Evolutionary conservation across 64 coral and sea anemone genomes (phyloP), one percentile per base, ranked within the genome.

Genomic region (Stichodactyla helianthus): DNA sequence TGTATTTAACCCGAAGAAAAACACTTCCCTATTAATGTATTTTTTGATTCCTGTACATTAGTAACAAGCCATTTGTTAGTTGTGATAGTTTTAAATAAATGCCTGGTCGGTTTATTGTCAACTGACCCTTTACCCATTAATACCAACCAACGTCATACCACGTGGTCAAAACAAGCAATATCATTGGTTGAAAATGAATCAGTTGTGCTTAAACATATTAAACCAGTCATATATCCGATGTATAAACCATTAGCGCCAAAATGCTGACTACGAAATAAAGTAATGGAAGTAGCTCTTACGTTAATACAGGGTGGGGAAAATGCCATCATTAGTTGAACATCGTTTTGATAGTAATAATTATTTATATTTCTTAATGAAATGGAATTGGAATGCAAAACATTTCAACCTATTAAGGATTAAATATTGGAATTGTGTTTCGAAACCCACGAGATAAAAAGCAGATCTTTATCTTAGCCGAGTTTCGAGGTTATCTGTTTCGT

Each of bases 51-150:
- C 68, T 74, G n/a, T 31, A 74, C 68, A 74, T 74, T 74, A 74
- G 25, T 74, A 28, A 74, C 25, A 74, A 27, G 68, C 25, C 68
- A 74, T 74, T 74, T 28, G 68, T 74, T 74, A 25, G 68, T 74
- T 31, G 52, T 81, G 78, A 81, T 81, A 81, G 27, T 81, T 81
- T 81, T 20, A 19, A 71, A 71, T 71, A 51, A 81, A 81, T 81
- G 78, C 78, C 78, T 51, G 50, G 50, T 81, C 78, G 78, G 78
- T 81, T 81, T 81, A 81, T 81, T 81, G 78, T 81, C 78, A 81
- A 81, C 31, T 81, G 78, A 81, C 50, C 78, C 62, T 65, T 51
- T 5, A 52, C 1, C 20, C 19, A 81, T 81, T 7, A 51, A 15
- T 54, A 53, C 78, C 51, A 51, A 6, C 50, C 6, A 52, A 81